Evolutionary conservation across 2,888 invertebrate genomes (phyloP), one percentile per base, ranked within the genome.

Genomic region (Miltochrista miniata): DNA sequence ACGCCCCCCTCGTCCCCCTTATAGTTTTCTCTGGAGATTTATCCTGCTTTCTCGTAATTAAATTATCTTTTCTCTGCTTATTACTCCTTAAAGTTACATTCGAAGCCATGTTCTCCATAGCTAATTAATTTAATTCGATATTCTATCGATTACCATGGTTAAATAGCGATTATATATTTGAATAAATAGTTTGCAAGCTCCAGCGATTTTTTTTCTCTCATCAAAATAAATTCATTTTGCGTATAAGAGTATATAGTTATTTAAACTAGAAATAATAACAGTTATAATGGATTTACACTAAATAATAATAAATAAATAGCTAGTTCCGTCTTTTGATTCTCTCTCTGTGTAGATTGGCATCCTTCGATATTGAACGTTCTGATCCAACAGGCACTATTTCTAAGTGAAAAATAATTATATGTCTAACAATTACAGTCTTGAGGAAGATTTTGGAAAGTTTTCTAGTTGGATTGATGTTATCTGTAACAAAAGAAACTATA

Each of bases 1-100:
- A 91, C 7, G 90, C 89, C 35, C 90, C 89, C 57, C 90, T 75
- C 9, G 91, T 92, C 7, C 91, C 90, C 50, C 90, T 74, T 37
- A 90, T 90, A 3, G 88, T 90, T 79, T 92, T 92, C 75, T 92
- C 92, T 1, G 92, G 92, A 47, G 90, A 90, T 70, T 92, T 92
- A 69, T 92, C 92, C 72, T 91, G 90, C 66, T 92, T 92, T 68
- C 92, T 77, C 31, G 92, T 87, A 12, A 92, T 90, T 40, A 92
- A 81, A 68, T 92, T 92, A 62, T 92, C 92, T 70, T 92, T 92
- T 67, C 92, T 80, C 67, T 89, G 86, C 58, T 92, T 90, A 59
- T 72, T 85, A 66, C 75, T 87, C 58, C 92, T 76, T 61, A 90
- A 64, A 48, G 85, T 78, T 63, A 86, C 80, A 65, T 90, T 92